Evolutionary conservation across 2,888 invertebrate genomes (phyloP).

Genomic region (Halictus ligatus): DNA sequence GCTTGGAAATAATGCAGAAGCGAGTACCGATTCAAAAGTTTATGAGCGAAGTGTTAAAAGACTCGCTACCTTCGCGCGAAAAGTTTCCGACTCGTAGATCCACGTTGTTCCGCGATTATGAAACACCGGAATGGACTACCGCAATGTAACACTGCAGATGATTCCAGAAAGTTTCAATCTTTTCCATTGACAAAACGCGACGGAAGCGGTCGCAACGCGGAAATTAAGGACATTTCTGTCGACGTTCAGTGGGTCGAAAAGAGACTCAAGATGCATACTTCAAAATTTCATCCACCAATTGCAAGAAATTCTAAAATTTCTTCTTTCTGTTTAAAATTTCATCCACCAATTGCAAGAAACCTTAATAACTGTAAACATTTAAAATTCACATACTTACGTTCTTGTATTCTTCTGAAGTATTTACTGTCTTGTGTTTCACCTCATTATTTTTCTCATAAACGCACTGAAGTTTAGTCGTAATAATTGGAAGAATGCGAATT

Average conservation of each 20-base stretch:
- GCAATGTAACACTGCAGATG: background rate
- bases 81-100: constrained; percentile 12
- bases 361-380: no score
- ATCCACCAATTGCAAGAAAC: no score
- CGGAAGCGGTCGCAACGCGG: background rate
- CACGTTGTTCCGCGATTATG: background rate
- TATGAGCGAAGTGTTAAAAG: constrained; percentile 48
- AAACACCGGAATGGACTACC: constrained; percentile 13
- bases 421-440: no score
- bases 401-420: no score
- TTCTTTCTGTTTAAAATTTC: no score
- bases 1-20: constrained; percentile 39
- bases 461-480: no score
- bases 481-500: background rate
- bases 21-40: constrained; percentile 37
- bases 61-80: constrained; percentile 26
- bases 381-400: no score
- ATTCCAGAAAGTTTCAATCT: background rate
- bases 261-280: background rate
- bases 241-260: background rate
- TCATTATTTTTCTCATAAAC: no score
- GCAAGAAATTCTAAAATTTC: background rate
- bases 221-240: background rate
- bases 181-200: background rate
- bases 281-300: background rate